A percentile compares a stretch with the other conserved stretches of the same genome.
These are phyloP conservation scores for Potamilus streckersoni DNA, from an alignment of 1,140 invertebrate genomes.

Conservation along the genomic window DNA sequence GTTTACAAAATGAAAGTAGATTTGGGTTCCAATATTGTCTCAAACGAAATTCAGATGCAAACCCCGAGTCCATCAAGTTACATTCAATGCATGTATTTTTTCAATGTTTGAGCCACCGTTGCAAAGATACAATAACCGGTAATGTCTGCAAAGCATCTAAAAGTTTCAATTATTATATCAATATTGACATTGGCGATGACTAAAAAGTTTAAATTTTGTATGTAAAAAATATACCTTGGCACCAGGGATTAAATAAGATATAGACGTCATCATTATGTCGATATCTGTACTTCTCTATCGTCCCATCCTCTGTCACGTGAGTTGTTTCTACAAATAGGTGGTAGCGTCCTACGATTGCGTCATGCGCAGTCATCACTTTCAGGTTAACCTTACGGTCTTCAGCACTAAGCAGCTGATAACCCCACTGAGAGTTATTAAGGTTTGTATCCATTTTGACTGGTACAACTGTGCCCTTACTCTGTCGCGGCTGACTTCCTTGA, in stretches of 20 bases:
- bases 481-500: conserved; percentile 54
- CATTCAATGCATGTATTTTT: no score
- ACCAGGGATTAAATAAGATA: conserved; percentile 90
- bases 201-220: background rate
- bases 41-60: no score
- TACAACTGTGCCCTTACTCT: conserved; percentile 60
- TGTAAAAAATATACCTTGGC: conserved; percentile 73
- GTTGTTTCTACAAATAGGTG: conserved; percentile 59
- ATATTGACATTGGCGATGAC: background rate
- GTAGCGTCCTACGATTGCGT: conserved; percentile 58
- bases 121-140: background rate
- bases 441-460: conserved; percentile 42
- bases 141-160: background rate
- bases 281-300: conserved; percentile 48
- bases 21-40: no score
- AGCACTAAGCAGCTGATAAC: conserved; percentile 42
- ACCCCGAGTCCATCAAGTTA: no score
- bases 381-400: conserved; percentile 52
- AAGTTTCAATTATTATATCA: background rate
- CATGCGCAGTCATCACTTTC: conserved; percentile 45
- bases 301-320: conserved; percentile 37
- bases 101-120: no score
- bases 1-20: no score
- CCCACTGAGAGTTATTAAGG: conserved; percentile 42
- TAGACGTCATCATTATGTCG: conserved; percentile 72